These are phyloP conservation scores for Ammodytes dubius DNA, from an alignment of 2,113 vertebrate species.

Conservation along the genomic window DNA sequence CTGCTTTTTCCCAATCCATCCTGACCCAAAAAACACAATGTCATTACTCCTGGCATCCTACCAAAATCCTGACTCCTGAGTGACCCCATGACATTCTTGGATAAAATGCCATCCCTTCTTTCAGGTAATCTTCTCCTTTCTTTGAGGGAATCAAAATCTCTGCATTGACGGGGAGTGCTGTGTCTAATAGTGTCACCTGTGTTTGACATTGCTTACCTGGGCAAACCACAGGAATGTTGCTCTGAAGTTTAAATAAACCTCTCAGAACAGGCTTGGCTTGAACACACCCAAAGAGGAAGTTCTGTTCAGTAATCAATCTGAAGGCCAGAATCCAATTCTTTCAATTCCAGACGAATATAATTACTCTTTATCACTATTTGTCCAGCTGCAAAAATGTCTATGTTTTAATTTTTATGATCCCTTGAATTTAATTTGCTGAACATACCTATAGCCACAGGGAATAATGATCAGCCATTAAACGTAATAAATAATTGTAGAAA, in stretches of 20 bases:
- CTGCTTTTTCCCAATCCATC: neutral
- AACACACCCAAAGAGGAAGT: slow-evolving; percentile 28
- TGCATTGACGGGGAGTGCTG: neutral
- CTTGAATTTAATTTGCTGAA: neutral
- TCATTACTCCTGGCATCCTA: neutral
- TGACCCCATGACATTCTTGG: neutral
- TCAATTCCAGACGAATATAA: neutral
- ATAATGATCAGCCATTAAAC: slow-evolving; percentile 35
- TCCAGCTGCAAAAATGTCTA: neutral
- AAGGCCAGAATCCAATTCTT: slow-evolving; percentile 11
- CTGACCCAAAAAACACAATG: neutral
- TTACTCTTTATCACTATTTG: neutral
- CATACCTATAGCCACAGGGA: slow-evolving; percentile 5
- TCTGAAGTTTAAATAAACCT: slow-evolving; percentile 23
- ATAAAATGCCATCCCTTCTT: neutral
- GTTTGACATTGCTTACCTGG: slow-evolving; percentile 15
- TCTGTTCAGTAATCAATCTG: neutral
- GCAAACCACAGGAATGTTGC: slow-evolving; percentile 8
- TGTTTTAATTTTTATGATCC: neutral
- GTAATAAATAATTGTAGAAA: slow-evolving; percentile 22
- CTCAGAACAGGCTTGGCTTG: slow-evolving; percentile 27
- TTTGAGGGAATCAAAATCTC: neutral
- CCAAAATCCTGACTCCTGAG: neutral
- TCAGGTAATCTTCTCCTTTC: neutral
- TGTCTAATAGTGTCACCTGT: slow-evolving; percentile 1